These are phyloP conservation scores for Cynodonichthys magdalenae DNA, from an alignment of 2,797 vertebrate species.

Conservation along the genomic window DNA sequence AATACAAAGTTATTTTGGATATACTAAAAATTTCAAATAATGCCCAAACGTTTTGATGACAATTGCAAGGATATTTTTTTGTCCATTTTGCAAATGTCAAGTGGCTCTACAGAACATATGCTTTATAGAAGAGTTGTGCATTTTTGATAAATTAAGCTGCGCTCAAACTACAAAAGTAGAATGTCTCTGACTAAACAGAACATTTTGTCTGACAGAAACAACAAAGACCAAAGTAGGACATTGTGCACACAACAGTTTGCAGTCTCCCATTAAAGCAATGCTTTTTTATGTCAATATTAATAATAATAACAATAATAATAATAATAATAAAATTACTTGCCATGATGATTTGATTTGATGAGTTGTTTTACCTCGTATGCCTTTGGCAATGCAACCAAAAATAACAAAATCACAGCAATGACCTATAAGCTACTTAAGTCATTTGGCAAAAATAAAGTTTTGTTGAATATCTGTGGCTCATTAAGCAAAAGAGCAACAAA, in stretches of 20 bases:
- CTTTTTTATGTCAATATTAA: too few relatives aligned
- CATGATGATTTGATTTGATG: too few relatives aligned
- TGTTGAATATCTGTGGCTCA: not conserved
- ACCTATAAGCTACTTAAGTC: too few relatives aligned
- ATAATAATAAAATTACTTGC: too few relatives aligned
- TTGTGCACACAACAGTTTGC: slow-evolving; percentile 16
- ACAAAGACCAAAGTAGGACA: slow-evolving; percentile 10
- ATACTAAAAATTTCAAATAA: slow-evolving; percentile 24
- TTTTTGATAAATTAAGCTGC: slow-evolving; percentile 9
- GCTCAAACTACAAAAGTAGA: slow-evolving; percentile 6
- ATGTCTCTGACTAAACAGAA: slow-evolving; percentile 11
- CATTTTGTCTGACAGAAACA: not conserved
- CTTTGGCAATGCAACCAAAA: too few relatives aligned
- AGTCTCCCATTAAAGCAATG: slow-evolving; percentile 4
- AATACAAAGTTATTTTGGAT: slow-evolving; percentile 5
- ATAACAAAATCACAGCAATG: too few relatives aligned
- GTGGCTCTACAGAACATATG: slow-evolving; percentile 12
- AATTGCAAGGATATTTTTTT: slow-evolving; percentile 28
- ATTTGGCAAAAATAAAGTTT: too few relatives aligned
- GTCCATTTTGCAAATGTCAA: slow-evolving; percentile 32
- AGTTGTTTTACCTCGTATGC: too few relatives aligned
- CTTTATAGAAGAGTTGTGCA: slow-evolving; percentile 1
- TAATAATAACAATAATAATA: too few relatives aligned
- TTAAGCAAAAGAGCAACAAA: not conserved
- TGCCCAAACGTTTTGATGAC: slow-evolving; percentile 20